Conservation (phyloP, 2,888 invertebrate genomes). For the Nephrotoma flavescens region DNA sequence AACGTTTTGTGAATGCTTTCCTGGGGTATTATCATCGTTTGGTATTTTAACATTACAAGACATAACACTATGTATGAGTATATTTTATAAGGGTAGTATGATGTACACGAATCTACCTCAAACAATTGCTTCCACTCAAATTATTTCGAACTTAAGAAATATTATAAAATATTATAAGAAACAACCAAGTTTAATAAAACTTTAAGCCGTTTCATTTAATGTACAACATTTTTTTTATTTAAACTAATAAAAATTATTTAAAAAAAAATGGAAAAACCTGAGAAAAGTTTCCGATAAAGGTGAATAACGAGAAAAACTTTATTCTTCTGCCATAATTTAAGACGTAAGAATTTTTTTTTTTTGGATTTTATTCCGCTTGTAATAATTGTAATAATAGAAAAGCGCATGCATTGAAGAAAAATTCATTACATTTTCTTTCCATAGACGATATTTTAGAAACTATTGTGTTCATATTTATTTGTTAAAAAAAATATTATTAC, state of each 20-base stretch:
- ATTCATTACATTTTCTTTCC: neutral
- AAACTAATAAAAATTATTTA: neutral
- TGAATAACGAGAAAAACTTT: neutral
- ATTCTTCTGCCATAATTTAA: neutral
- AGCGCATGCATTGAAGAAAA: neutral
- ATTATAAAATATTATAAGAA: neutral
- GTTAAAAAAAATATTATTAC: neutral
- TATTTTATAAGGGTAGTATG: too few relatives aligned
- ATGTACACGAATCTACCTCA: neutral
- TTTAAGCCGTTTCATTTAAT: neutral
- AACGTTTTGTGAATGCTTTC: too few relatives aligned
- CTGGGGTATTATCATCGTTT: too few relatives aligned
- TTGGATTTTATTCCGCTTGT: neutral
- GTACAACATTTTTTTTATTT: neutral
- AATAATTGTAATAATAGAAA: neutral
- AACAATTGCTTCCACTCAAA: neutral
- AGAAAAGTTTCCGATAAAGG: neutral
- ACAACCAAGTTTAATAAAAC: neutral
- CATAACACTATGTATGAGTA: too few relatives aligned
- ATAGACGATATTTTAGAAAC: neutral
- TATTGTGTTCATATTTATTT: neutral
- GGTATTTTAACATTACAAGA: too few relatives aligned
- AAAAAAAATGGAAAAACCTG: neutral
- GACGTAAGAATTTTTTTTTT: neutral
- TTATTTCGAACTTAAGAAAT: neutral